Conservation (phyloP, 2,888 invertebrate species). For the Pomacea canaliculata region DNA sequence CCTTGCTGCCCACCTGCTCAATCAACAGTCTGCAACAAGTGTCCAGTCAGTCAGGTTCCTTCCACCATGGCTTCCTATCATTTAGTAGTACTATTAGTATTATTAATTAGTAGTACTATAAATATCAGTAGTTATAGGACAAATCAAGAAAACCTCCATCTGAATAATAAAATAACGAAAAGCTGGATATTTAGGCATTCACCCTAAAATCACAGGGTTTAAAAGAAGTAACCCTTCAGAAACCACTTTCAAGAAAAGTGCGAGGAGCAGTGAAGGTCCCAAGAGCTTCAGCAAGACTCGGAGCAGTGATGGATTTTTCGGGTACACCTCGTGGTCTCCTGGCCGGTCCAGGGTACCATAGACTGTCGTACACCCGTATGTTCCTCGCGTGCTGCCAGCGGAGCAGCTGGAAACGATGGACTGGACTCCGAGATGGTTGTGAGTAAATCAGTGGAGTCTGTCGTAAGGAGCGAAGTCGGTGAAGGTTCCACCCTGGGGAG, state of each 20-base stretch:
- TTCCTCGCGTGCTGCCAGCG: not conserved
- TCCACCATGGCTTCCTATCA: no score
- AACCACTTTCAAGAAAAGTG: slow-evolving; percentile 37
- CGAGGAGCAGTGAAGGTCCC: not conserved
- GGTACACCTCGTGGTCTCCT: not conserved
- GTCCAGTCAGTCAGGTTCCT: not conserved
- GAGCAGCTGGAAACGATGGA: not conserved
- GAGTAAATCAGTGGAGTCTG: not conserved
- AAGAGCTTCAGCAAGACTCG: no score
- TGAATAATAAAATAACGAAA: no score
- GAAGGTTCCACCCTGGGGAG: not conserved
- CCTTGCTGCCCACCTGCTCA: no score
- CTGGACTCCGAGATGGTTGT: slow-evolving; percentile 1
- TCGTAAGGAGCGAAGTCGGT: not conserved
- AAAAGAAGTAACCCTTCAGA: slow-evolving; percentile 37
- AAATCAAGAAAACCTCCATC: no score
- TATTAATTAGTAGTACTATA: no score
- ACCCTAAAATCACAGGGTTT: slow-evolving; percentile 43
- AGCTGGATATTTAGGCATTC: not conserved
- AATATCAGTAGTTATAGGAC: not conserved
- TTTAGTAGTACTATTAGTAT: no score
- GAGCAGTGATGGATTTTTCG: slow-evolving; percentile 20
- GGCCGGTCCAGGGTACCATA: not conserved
- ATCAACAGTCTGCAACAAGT: no score
- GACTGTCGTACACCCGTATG: not conserved